Conservation (phyloP, 2,888 invertebrate species). For the Notocelia uddmanniana region DNA sequence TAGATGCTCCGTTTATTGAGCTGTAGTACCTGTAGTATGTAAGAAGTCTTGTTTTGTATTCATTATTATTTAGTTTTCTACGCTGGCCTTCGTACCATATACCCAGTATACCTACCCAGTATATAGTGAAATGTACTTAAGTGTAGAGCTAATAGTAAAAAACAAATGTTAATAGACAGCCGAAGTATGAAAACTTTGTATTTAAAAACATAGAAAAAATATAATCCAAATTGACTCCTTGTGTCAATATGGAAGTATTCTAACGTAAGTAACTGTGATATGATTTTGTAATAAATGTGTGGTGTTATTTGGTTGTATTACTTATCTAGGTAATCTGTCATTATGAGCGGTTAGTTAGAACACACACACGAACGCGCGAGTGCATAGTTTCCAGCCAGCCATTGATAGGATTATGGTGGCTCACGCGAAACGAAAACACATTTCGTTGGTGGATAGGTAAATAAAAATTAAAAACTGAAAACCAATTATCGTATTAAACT, state of each 20-base stretch:
- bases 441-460: too few species aligned
- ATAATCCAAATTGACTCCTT: slow-evolving; percentile 32
- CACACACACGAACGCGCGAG: too few species aligned
- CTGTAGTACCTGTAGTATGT: slow-evolving; percentile 1
- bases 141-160: neutral
- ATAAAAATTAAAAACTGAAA: too few species aligned
- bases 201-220: slow-evolving; percentile 53
- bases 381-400: too few species aligned
- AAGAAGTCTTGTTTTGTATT: slow-evolving; percentile 9
- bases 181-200: neutral
- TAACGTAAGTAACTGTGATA: slow-evolving; percentile 62
- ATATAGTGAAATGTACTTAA: neutral
- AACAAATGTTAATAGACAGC: neutral
- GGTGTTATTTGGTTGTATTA: neutral
- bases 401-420: too few species aligned
- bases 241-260: slow-evolving; percentile 46
- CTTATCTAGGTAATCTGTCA: neutral
- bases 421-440: too few species aligned
- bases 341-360: neutral
- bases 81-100: neutral
- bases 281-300: slow-evolving; percentile 61
- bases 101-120: too few species aligned
- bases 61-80: neutral
- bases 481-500: too few species aligned
- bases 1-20: neutral